phyloP scores from a whole-genome alignment of 2,888 invertebrate species.

The Liodrosophila aerea region DNA sequence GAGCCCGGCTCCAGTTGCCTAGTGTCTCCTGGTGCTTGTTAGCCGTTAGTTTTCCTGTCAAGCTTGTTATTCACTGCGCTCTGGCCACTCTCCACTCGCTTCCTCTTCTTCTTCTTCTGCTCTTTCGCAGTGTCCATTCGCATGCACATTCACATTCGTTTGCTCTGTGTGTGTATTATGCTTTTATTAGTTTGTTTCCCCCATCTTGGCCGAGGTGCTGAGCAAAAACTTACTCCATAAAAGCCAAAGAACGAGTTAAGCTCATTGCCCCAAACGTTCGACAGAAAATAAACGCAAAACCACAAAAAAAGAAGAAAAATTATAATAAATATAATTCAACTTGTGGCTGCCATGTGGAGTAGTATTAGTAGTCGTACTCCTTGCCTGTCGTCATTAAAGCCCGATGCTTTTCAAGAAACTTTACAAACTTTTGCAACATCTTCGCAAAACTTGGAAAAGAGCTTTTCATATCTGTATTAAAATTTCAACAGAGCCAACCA shows the following conservation, averaged over 20 bases:
- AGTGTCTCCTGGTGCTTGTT: constrained; percentile 45
- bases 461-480: constrained; percentile 10
- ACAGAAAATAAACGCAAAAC: constrained; percentile 25
- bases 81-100: not conserved
- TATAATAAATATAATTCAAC: constrained; percentile 42
- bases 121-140: constrained; percentile 14
- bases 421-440: constrained; percentile 17
- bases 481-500: constrained; percentile 14
- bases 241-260: constrained; percentile 44
- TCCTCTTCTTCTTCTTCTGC: too few species aligned
- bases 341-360: constrained; percentile 33
- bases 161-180: constrained; percentile 30
- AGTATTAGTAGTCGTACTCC: not conserved
- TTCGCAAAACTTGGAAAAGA: constrained; percentile 10
- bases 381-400: constrained; percentile 47
- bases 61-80: constrained; percentile 23
- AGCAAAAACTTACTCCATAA: constrained; percentile 50
- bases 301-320: constrained; percentile 13
- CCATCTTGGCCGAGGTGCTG: constrained; percentile 31
- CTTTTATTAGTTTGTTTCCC: constrained; percentile 71
- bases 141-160: constrained; percentile 34
- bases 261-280: constrained; percentile 12
- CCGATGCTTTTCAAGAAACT: constrained; percentile 25
- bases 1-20: constrained; percentile 20
- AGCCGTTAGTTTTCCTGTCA: constrained; percentile 52